Evolutionary conservation across 2,113 vertebrate genomes (phyloP).

Genomic region (Tragelaphus scriptus): DNA sequence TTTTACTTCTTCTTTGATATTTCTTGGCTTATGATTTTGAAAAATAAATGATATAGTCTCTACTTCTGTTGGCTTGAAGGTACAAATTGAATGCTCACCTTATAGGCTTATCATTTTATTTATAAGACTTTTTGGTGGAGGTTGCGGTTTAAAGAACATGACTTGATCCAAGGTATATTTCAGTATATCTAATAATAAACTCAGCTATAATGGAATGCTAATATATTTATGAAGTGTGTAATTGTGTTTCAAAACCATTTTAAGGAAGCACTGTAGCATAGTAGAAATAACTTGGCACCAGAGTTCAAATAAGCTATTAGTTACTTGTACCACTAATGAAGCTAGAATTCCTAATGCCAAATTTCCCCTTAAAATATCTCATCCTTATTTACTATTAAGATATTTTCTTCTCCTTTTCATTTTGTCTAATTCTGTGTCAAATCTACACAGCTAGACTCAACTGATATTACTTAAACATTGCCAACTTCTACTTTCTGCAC

Average conservation of each 20-base stretch:
- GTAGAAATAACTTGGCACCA: background rate
- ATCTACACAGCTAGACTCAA: background rate
- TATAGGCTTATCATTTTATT: background rate
- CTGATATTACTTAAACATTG: slow-evolving; percentile 30
- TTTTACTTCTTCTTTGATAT: background rate
- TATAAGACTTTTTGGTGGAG: background rate
- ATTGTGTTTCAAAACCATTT: slow-evolving; percentile 47
- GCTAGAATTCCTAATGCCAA: background rate
- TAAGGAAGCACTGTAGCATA: background rate
- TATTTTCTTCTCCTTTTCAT: background rate
- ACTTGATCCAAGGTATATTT: background rate
- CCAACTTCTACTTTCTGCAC: background rate
- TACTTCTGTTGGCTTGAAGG: background rate
- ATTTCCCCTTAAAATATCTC: background rate
- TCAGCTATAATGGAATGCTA: background rate
- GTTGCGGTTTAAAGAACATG: background rate
- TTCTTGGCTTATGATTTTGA: background rate
- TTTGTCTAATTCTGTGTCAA: slow-evolving; percentile 12
- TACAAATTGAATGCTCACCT: background rate
- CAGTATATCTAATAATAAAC: background rate
- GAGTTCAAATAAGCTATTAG: background rate
- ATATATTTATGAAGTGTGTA: slow-evolving; percentile 43
- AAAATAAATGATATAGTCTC: background rate
- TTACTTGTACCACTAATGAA: background rate
- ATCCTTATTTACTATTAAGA: background rate